These are phyloP conservation scores for Papilio dardanus DNA, from an alignment of 1,140 invertebrate genomes.

Conservation along the genomic window DNA sequence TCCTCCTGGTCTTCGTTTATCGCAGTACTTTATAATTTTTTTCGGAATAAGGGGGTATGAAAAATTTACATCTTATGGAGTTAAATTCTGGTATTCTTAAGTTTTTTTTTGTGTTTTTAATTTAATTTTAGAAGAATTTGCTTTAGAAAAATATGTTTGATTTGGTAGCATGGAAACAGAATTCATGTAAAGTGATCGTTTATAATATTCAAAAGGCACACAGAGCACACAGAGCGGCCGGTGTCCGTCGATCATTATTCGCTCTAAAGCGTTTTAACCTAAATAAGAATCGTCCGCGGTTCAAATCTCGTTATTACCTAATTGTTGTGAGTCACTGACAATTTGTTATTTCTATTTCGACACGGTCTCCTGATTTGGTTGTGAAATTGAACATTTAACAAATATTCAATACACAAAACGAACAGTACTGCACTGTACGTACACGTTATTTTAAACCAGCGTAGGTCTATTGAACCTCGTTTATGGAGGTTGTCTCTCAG, in stretches of 20 bases:
- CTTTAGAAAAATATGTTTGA: too few relatives aligned
- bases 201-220: slow-evolving; percentile 18
- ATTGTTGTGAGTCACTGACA: slow-evolving; percentile 40
- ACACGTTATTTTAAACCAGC: slow-evolving; percentile 14
- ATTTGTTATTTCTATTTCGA: slow-evolving; percentile 47
- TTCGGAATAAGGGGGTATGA: too few relatives aligned
- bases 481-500: too few relatives aligned
- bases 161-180: background rate
- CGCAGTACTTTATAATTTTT: too few relatives aligned
- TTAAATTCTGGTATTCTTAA: too few relatives aligned
- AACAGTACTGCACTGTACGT: slow-evolving; percentile 1
- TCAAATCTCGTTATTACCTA: slow-evolving; percentile 41
- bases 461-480: background rate
- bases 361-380: slow-evolving; percentile 47
- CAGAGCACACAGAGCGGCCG: too few relatives aligned
- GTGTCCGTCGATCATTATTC: slow-evolving; percentile 31
- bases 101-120: too few relatives aligned
- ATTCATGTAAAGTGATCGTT: background rate
- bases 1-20: too few relatives aligned
- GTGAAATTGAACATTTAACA: slow-evolving; percentile 38
- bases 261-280: slow-evolving; percentile 39
- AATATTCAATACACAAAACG: background rate
- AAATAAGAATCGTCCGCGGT: slow-evolving; percentile 34
- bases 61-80: too few relatives aligned
- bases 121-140: too few relatives aligned